These are phyloP conservation scores for Hanleya hanleyi DNA, from an alignment of 2,888 invertebrate species.

Conservation along the genomic window DNA sequence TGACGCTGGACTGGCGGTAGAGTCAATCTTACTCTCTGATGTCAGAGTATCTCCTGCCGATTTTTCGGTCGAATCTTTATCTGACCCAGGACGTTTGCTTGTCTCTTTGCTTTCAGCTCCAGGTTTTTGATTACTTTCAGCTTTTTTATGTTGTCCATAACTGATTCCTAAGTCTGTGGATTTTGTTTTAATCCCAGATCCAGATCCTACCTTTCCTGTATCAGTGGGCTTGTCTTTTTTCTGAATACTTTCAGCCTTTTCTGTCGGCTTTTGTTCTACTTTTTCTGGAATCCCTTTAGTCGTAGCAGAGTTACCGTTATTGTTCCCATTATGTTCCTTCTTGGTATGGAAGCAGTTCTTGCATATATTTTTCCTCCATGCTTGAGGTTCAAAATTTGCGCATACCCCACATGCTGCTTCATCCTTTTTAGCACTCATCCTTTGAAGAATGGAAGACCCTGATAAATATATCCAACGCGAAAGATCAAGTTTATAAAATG, in stretches of 20 bases:
- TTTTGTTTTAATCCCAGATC: not conserved
- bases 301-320: conserved; percentile 26
- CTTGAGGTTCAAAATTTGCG: conserved; percentile 72
- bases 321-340: conserved; percentile 53
- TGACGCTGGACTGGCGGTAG: no score
- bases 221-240: not conserved
- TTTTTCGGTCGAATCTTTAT: not conserved
- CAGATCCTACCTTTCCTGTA: conserved; percentile 12
- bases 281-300: conserved; percentile 15
- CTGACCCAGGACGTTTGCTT: not conserved
- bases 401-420: conserved; percentile 46
- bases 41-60: not conserved
- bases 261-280: conserved; percentile 25
- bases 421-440: conserved; percentile 18
- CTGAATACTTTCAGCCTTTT: conserved; percentile 11
- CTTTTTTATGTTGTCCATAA: no score
- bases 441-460: no score
- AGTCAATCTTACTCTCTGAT: not conserved
- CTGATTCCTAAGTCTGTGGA: not conserved
- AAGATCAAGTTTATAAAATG: not conserved
- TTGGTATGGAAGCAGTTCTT: conserved; percentile 70
- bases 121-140: not conserved
- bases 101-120: not conserved
- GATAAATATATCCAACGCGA: not conserved
- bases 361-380: conserved; percentile 73